Percentiles rank a stretch among this genome's conserved stretches.
phyloP scores from a whole-genome alignment of 1,140 invertebrate species.

The Papilio glaucus region DNA sequence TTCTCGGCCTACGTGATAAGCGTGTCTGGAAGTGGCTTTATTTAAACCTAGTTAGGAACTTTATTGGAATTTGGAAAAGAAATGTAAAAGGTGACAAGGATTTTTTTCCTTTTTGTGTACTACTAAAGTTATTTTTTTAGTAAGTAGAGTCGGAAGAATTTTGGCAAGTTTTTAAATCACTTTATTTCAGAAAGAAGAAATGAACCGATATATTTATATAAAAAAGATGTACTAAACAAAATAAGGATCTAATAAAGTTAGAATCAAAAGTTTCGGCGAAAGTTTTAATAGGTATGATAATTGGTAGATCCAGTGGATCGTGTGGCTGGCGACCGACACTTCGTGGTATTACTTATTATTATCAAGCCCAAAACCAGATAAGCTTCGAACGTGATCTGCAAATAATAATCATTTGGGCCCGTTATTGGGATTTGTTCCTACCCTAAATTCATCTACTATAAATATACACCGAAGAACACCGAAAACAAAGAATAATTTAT shows the following conservation, averaged over 20 bases:
- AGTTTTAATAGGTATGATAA: slow-evolving; percentile 28
- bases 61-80: slow-evolving; percentile 1
- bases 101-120: background rate
- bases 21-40: slow-evolving; percentile 46
- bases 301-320: slow-evolving; percentile 3
- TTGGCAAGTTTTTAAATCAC: too few relatives aligned
- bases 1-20: slow-evolving; percentile 41
- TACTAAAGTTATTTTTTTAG: too few relatives aligned
- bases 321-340: slow-evolving; percentile 48
- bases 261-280: background rate
- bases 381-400: slow-evolving; percentile 77
- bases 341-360: slow-evolving; percentile 77
- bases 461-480: too few relatives aligned
- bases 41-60: background rate
- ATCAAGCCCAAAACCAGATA: slow-evolving; percentile 78
- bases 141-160: too few relatives aligned
- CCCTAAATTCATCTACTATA: slow-evolving; percentile 28
- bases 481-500: background rate
- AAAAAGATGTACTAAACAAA: slow-evolving; percentile 80
- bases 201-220: too few relatives aligned
- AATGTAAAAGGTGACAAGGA: background rate
- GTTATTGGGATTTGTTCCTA: slow-evolving; percentile 55
- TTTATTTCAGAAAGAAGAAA: too few relatives aligned
- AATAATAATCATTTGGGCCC: slow-evolving; percentile 72
- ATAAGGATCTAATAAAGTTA: slow-evolving; percentile 63